phyloP scores from a whole-genome alignment of 1,140 invertebrate genomes.

The Aphaenogaster ashmeadi region DNA sequence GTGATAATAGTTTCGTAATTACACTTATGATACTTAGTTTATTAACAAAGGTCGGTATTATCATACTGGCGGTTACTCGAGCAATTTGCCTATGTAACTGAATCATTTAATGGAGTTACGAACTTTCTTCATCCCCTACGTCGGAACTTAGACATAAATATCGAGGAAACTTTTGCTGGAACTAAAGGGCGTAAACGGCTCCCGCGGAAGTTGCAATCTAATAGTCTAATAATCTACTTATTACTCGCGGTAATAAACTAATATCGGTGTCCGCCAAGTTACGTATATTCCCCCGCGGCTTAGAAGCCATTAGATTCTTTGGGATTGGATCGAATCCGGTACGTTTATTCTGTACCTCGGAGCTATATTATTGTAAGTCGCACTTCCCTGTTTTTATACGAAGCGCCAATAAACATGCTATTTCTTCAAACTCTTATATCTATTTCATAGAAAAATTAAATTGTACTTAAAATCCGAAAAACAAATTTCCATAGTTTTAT shows the following conservation, averaged over 20 bases:
- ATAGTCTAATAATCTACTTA: constrained; percentile 69
- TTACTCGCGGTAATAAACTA: constrained; percentile 61
- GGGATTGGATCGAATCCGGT: constrained; percentile 40
- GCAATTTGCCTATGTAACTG: constrained; percentile 63
- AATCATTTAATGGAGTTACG: constrained; percentile 60
- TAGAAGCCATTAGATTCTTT: constrained; percentile 61
- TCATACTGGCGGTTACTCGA: constrained; percentile 51
- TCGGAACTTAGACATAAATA: constrained; percentile 55
- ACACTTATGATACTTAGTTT: constrained; percentile 52
- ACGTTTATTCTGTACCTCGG: constrained; percentile 1
- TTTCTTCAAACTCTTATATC: not conserved
- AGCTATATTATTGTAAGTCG: constrained; percentile 16
- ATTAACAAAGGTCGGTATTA: constrained; percentile 63
- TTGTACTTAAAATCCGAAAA: not conserved
- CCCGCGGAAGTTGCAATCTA: constrained; percentile 51
- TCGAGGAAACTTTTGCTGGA: constrained; percentile 61
- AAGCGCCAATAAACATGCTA: not conserved
- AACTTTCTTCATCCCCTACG: constrained; percentile 66
- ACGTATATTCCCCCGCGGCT: constrained; percentile 45
- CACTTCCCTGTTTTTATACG: not conserved
- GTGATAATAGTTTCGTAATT: constrained; percentile 47
- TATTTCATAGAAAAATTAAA: constrained; percentile 19
- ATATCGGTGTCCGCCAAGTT: constrained; percentile 61
- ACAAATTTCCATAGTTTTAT: not conserved
- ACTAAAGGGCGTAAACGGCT: constrained; percentile 53